Conservation (phyloP, 1,140 invertebrate species). For the Lepidostoma basale region DNA sequence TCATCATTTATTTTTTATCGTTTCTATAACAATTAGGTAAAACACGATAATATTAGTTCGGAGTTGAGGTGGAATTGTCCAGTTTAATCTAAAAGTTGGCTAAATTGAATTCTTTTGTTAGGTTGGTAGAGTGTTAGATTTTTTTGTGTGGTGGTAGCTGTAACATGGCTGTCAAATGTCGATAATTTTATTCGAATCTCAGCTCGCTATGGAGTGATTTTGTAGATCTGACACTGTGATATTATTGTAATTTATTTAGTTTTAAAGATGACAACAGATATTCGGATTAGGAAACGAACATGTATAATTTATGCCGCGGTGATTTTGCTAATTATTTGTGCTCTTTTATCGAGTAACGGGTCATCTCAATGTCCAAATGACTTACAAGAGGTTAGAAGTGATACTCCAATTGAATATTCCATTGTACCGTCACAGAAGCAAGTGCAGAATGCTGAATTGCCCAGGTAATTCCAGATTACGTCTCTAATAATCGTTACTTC, state of each 20-base stretch:
- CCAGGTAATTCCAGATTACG: conserved; percentile 11
- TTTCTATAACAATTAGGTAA: no score
- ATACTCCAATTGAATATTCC: conserved; percentile 76
- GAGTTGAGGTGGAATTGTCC: no score
- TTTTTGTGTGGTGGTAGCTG: neutral
- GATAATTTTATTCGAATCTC: conserved; percentile 19
- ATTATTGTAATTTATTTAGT: conserved; percentile 18
- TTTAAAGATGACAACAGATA: conserved; percentile 39
- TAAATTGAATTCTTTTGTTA: no score
- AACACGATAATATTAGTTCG: no score
- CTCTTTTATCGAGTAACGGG: conserved; percentile 37
- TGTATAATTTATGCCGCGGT: conserved; percentile 30
- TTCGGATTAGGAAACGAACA: conserved; percentile 35
- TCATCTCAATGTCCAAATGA: conserved; percentile 35
- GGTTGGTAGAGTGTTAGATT: no score
- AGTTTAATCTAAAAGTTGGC: no score
- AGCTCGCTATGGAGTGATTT: conserved; percentile 18
- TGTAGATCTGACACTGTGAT: conserved; percentile 18
- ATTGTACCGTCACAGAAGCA: conserved; percentile 74
- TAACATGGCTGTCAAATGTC: conserved; percentile 27
- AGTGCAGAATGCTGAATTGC: conserved; percentile 14
- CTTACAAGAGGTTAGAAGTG: conserved; percentile 53
- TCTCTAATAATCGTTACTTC: neutral
- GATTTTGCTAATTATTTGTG: conserved; percentile 29
- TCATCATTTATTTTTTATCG: no score